These are phyloP conservation scores for Eremophila alpestris DNA, from an alignment of 2,797 vertebrate genomes.

Conservation along the genomic window DNA sequence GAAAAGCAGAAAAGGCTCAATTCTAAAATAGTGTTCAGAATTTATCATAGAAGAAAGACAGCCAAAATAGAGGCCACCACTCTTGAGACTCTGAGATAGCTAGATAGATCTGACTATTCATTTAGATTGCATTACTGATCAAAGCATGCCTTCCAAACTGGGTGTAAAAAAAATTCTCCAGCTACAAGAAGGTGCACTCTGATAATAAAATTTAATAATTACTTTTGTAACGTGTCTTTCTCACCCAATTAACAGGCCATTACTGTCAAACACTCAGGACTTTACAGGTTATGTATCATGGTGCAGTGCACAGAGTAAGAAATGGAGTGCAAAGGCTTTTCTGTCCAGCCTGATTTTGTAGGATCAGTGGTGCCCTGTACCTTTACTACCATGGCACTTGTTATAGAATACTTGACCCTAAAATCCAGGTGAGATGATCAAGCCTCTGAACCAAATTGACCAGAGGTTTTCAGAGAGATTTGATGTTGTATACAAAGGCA, in stretches of 20 bases:
- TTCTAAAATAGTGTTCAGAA: background rate
- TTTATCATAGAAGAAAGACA: background rate
- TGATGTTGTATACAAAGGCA: background rate
- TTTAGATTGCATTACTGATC: constrained; percentile 59
- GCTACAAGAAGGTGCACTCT: background rate
- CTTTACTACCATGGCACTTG: rapidly evolving
- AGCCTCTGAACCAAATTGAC: background rate
- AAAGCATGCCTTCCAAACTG: constrained; percentile 15
- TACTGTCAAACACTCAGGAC: background rate
- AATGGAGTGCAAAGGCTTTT: background rate
- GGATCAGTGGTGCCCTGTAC: background rate
- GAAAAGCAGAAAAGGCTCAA: background rate
- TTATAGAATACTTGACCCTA: background rate
- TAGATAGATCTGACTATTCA: constrained; percentile 31
- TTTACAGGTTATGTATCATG: background rate
- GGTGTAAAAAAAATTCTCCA: background rate
- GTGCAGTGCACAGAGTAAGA: background rate
- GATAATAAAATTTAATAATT: constrained; percentile 57
- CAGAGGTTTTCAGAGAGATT: background rate
- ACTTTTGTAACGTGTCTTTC: constrained; percentile 14
- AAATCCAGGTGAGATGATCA: background rate
- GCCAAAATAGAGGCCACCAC: constrained; percentile 32
- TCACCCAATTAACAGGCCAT: constrained; percentile 9
- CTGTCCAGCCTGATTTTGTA: background rate
- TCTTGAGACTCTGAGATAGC: constrained; percentile 12